A percentile compares a stretch with the other conserved stretches of the same genome.
Conservation (phyloP, 2,888 invertebrate genomes). For the Vanessa cardui region DNA sequence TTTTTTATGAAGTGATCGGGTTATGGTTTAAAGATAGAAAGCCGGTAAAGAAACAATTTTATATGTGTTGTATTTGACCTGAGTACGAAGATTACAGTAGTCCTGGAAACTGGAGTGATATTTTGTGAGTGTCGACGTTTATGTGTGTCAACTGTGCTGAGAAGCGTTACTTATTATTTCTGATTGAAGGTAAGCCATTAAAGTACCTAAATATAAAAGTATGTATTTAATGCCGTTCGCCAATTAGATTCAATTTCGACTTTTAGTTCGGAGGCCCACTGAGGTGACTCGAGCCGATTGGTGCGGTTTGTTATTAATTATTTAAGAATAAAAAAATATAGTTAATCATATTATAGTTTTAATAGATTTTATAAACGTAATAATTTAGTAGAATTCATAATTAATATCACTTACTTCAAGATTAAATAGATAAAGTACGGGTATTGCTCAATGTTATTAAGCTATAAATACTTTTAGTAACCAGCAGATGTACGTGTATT, state of each 20-base stretch:
- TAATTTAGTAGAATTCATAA: too few relatives aligned
- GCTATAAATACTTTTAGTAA: too few relatives aligned
- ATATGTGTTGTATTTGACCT: constrained; percentile 60
- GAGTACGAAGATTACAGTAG: constrained; percentile 54
- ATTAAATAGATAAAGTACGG: too few relatives aligned
- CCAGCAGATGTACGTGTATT: too few relatives aligned
- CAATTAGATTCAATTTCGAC: constrained; percentile 43
- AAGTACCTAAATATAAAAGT: constrained; percentile 37
- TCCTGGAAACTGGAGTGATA: constrained; percentile 59
- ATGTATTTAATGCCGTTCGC: constrained; percentile 17
- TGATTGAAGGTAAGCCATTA: constrained; percentile 56
- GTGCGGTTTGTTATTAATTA: neutral
- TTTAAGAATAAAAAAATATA: neutral
- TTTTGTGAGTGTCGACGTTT: constrained; percentile 68
- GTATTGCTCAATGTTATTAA: too few relatives aligned
- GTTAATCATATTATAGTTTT: too few relatives aligned
- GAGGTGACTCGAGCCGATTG: constrained; percentile 5
- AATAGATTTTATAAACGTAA: too few relatives aligned
- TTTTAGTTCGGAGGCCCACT: constrained; percentile 20
- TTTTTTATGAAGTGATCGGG: constrained; percentile 54
- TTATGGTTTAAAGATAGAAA: constrained; percentile 61
- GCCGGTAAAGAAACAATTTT: constrained; percentile 55
- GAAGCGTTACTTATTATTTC: constrained; percentile 56
- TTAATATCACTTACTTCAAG: too few relatives aligned
- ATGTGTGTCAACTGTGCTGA: constrained; percentile 67